Evolutionary conservation across 2,888 invertebrate species (phyloP).

Genomic region (Leptopilina syphax): DNA sequence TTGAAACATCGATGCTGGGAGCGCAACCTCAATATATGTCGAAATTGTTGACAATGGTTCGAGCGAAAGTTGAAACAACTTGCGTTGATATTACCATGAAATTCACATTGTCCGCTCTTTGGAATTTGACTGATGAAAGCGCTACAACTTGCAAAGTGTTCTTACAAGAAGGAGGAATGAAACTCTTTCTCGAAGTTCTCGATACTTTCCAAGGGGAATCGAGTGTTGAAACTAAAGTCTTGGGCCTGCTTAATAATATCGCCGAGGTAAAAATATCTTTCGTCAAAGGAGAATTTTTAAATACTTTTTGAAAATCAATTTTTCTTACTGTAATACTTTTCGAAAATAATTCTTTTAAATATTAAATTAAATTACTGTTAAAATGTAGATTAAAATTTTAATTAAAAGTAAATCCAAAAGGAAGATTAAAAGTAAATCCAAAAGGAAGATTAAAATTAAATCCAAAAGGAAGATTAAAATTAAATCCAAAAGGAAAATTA

Average conservation of each 20-base stretch:
- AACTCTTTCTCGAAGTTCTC: slow-evolving; percentile 83
- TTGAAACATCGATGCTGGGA: slow-evolving; percentile 83
- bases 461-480: too few species aligned
- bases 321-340: too few species aligned
- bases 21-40: slow-evolving; percentile 83
- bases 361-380: too few species aligned
- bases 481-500: too few species aligned
- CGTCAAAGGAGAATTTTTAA: too few species aligned
- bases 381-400: too few species aligned
- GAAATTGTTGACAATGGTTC: slow-evolving; percentile 82
- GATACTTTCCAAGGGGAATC: slow-evolving; percentile 81
- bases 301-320: too few species aligned
- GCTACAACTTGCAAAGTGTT: slow-evolving; percentile 85
- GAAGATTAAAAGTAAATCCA: background rate
- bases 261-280: slow-evolving; percentile 79
- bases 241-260: slow-evolving; percentile 86
- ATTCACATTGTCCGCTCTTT: slow-evolving; percentile 86
- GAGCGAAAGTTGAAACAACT: slow-evolving; percentile 78
- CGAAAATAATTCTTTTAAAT: too few species aligned
- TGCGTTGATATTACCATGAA: slow-evolving; percentile 84
- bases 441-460: background rate
- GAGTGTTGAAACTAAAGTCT: slow-evolving; percentile 86
- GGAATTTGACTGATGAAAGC: slow-evolving; percentile 89
- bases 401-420: too few species aligned
- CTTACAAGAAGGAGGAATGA: slow-evolving; percentile 82